phyloP scores from a whole-genome alignment of 2,113 vertebrate genomes.

The pig (Sus scrofa) region T2T-Sscrofa CM000820.6:10599501-10600000 shows the following conservation, averaged over 20 bases:
- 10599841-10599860: constrained; percentile 59
- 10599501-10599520: constrained; percentile 80
- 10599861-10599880: constrained; percentile 56
- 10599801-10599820: constrained; percentile 45
- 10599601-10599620: constrained; percentile 83
- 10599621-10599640: constrained; percentile 84
- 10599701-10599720: constrained; percentile 64
- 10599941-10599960: constrained; percentile 27
- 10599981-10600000: background rate
- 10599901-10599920: constrained; percentile 36
- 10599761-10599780: constrained; percentile 58
- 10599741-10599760: constrained; percentile 52
- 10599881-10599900: constrained; percentile 46
- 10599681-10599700: constrained; percentile 77
- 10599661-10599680: constrained; percentile 76
- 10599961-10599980: background rate
- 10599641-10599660: constrained; percentile 84
- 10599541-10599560: constrained; percentile 84
- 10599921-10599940: constrained; percentile 35
- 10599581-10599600: constrained; percentile 85
- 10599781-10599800: constrained; percentile 50
- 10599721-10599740: constrained; percentile 36
- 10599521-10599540: constrained; percentile 83
- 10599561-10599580: constrained; percentile 84
- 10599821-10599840: constrained; percentile 57